Conservation (phyloP, 2,113 vertebrate genomes). For the Chroicocephalus ridibundus region DNA sequence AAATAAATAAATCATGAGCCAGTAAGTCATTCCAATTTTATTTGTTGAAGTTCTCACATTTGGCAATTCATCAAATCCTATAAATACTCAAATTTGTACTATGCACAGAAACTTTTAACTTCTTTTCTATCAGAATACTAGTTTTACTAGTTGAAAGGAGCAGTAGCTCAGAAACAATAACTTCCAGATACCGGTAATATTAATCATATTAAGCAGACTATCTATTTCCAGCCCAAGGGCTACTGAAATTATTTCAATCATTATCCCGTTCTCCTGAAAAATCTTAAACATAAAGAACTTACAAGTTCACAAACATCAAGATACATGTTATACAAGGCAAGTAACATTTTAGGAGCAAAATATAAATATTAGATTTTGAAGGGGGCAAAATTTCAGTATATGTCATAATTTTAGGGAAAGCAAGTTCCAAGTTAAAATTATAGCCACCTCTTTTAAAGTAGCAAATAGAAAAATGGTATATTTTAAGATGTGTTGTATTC, state of each 20-base stretch:
- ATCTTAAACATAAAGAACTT: not conserved
- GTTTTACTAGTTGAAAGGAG: not conserved
- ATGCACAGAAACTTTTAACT: not conserved
- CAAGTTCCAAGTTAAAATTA: not conserved
- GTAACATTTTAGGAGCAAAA: not conserved
- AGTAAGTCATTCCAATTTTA: not conserved
- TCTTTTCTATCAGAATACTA: not conserved
- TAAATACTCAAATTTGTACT: not conserved
- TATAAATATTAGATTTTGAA: not conserved
- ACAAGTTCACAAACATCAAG: not conserved
- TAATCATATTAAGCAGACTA: not conserved
- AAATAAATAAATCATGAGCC: not conserved
- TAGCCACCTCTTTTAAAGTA: not conserved
- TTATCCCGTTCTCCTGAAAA: not conserved
- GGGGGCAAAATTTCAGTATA: not conserved
- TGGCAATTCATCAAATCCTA: not conserved
- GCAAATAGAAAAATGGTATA: not conserved
- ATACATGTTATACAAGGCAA: not conserved
- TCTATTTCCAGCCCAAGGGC: not conserved
- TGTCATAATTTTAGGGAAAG: not conserved
- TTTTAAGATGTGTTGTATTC: not conserved
- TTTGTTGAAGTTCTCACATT: not conserved
- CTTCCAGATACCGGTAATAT: not conserved
- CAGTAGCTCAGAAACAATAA: not conserved
- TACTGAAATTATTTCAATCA: not conserved